Evolutionary conservation across 2,797 vertebrate genomes (phyloP).

Genomic region (Botia almorhae): DNA sequence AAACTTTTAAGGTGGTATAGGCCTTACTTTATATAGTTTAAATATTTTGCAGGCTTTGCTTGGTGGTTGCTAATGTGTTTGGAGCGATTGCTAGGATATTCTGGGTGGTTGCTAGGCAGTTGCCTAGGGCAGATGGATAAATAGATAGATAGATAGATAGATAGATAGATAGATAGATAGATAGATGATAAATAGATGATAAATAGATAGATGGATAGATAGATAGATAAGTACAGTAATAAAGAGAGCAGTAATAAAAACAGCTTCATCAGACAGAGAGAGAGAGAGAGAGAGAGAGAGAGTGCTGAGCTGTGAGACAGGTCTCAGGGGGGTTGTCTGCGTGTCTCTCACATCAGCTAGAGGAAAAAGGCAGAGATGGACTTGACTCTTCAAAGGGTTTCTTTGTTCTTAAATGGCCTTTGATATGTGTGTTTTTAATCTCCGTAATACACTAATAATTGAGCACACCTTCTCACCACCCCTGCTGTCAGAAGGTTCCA

Average conservation of each 20-base stretch:
- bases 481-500: background rate
- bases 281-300: background rate
- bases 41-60: background rate
- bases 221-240: background rate
- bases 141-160: too few species aligned
- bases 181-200: too few species aligned
- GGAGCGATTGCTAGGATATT: background rate
- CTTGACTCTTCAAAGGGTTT: constrained; percentile 27
- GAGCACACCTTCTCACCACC: background rate
- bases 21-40: background rate
- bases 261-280: background rate
- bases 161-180: background rate
- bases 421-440: constrained; percentile 44
- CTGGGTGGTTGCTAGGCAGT: background rate
- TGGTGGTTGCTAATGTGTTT: background rate
- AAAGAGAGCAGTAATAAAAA: background rate
- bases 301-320: constrained; percentile 1
- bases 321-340: constrained; percentile 29
- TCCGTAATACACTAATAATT: constrained; percentile 31
- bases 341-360: constrained; percentile 18
- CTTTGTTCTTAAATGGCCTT: constrained; percentile 47
- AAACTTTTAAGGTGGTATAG: background rate
- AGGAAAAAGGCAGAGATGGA: constrained; percentile 30
- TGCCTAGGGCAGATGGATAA: background rate
- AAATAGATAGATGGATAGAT: background rate